A percentile compares a stretch with the other conserved stretches of the same genome.
Evolutionary conservation across 2,113 vertebrate species (phyloP).

Genomic region (Desmodus rotundus): DNA sequence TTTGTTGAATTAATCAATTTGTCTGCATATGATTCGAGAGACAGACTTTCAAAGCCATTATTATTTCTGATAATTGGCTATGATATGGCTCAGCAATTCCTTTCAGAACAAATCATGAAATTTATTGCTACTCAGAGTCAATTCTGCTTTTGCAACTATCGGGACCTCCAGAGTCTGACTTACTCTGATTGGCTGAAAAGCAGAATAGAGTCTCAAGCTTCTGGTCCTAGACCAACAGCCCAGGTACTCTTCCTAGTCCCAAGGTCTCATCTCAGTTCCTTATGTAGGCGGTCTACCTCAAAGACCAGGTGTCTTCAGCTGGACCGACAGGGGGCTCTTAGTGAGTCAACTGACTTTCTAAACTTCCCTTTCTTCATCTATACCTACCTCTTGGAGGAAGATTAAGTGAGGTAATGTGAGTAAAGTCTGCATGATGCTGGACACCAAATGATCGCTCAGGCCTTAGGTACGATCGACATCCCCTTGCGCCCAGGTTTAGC

Average conservation of each 20-base stretch:
- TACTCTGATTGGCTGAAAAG: not conserved
- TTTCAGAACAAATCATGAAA: not conserved
- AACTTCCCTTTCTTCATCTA: not conserved
- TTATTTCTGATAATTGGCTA: not conserved
- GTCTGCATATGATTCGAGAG: not conserved
- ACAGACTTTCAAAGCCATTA: not conserved
- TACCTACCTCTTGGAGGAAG: not conserved
- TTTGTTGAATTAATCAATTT: not conserved
- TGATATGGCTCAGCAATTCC: not conserved
- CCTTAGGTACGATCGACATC: not conserved
- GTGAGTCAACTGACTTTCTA: not conserved
- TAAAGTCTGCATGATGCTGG: not conserved
- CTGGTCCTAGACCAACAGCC: not conserved
- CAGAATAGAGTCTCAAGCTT: not conserved
- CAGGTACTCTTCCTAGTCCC: not conserved
- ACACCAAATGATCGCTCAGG: not conserved
- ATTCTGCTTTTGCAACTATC: not conserved
- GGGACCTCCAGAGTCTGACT: not conserved
- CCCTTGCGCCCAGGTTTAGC: not conserved
- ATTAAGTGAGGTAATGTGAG: not conserved
- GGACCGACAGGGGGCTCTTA: not conserved
- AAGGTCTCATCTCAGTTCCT: not conserved
- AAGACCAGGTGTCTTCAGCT: not conserved
- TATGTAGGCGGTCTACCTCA: not conserved
- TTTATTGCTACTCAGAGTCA: not conserved